Evolutionary conservation across 1,140 invertebrate species (phyloP).

Genomic region (Drosophila nannoptera): DNA sequence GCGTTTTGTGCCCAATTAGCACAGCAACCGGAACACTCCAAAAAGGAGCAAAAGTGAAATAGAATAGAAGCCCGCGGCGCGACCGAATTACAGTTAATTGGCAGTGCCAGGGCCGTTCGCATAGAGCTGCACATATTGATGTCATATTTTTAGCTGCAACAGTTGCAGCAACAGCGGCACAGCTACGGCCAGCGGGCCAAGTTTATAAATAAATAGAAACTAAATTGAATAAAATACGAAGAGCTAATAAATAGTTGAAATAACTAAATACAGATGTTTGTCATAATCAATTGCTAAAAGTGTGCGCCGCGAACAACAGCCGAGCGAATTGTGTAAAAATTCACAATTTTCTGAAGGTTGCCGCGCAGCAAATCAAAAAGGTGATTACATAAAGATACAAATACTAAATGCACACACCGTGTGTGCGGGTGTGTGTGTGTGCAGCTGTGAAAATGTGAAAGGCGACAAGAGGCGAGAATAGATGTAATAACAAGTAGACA

Average conservation of each 20-base stretch:
- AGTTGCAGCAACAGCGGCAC: slow-evolving; percentile 36
- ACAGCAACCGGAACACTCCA: slow-evolving; percentile 36
- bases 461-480: slow-evolving; percentile 18
- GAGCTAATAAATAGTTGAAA: slow-evolving; percentile 17
- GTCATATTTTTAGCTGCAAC: slow-evolving; percentile 39
- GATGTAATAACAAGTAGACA: slow-evolving; percentile 3
- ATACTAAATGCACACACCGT: slow-evolving; percentile 5
- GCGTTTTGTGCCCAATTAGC: slow-evolving; percentile 78
- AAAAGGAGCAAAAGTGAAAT: slow-evolving; percentile 35
- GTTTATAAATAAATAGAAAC: slow-evolving; percentile 49
- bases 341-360: slow-evolving; percentile 47
- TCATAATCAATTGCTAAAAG: slow-evolving; percentile 67
- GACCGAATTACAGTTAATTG: slow-evolving; percentile 13
- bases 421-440: slow-evolving; percentile 15
- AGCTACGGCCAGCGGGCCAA: slow-evolving; percentile 31
- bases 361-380: slow-evolving; percentile 50
- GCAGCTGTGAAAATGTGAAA: slow-evolving; percentile 49
- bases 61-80: neutral
- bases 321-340: slow-evolving; percentile 38
- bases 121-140: neutral
- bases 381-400: slow-evolving; percentile 69
- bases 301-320: slow-evolving; percentile 6
- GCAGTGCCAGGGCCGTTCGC: too few species aligned
- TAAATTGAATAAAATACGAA: slow-evolving; percentile 19
- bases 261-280: slow-evolving; percentile 70